phyloP scores from a whole-genome alignment of 2,113 vertebrate species.

The Struthidea cinerea region DNA sequence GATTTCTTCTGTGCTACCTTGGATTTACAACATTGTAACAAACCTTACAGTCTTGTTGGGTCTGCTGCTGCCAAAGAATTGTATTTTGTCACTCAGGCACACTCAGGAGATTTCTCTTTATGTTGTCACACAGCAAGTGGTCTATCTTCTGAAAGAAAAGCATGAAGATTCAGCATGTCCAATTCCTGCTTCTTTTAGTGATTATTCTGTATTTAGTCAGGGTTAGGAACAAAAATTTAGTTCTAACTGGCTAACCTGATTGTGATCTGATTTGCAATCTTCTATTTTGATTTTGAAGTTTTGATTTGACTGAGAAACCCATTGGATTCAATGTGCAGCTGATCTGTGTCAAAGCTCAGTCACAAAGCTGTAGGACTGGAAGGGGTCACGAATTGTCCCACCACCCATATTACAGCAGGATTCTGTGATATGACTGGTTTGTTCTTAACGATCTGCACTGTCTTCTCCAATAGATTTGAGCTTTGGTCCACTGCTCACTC shows the following conservation, averaged over 20 bases:
- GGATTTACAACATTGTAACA: neutral
- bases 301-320: neutral
- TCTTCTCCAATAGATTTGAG: neutral
- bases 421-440: neutral
- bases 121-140: neutral
- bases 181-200: neutral
- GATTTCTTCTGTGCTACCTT: neutral
- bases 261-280: neutral
- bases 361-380: neutral
- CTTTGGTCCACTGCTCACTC: neutral
- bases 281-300: neutral
- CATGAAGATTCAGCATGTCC: neutral
- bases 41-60: neutral
- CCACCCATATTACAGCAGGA: neutral
- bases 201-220: neutral
- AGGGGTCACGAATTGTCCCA: neutral
- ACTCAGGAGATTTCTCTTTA: neutral
- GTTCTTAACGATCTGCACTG: neutral
- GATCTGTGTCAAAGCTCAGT: neutral
- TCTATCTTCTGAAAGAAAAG: neutral
- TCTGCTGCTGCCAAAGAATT: slow-evolving; percentile 8
- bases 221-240: neutral
- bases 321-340: neutral
- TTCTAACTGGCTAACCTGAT: neutral
- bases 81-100: slow-evolving; percentile 2